Evolutionary conservation across 2,113 vertebrate species (phyloP).

Genomic region (Grantiella picta): DNA sequence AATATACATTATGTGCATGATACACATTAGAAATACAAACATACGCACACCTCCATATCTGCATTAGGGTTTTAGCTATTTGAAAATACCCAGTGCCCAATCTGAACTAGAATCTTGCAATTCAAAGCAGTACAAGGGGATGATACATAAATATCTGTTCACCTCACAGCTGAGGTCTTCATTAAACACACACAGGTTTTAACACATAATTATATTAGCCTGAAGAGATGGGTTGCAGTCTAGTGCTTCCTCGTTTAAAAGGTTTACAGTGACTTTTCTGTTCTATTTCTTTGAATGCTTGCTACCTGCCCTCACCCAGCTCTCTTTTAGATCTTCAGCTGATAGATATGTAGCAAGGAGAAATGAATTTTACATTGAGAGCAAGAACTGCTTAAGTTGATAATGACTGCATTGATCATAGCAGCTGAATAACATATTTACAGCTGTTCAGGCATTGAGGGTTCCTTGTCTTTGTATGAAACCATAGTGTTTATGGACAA

Average conservation of each 20-base stretch:
- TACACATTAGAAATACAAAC: background rate
- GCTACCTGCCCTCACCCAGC: background rate
- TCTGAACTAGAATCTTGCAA: conserved; percentile 17
- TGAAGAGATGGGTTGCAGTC: background rate
- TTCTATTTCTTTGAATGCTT: background rate
- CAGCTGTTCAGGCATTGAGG: background rate
- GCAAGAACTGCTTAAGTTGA: background rate
- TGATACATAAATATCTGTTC: background rate
- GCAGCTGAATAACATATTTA: background rate
- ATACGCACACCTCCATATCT: background rate
- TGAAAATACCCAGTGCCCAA: background rate
- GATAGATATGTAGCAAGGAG: background rate
- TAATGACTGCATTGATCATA: conserved; percentile 45
- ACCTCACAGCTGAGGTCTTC: background rate
- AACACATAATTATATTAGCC: background rate
- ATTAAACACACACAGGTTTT: background rate
- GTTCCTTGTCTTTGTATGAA: background rate
- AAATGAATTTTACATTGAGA: conserved; percentile 10
- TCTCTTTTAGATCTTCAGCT: background rate
- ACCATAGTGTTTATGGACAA: background rate
- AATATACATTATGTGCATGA: background rate
- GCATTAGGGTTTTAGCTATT: background rate
- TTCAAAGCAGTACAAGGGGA: conserved; percentile 16
- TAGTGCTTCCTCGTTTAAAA: conserved; percentile 23
- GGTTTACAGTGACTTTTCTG: background rate